These are phyloP conservation scores for Brachionus koreanus DNA, from an alignment of 1,140 invertebrate species.

Conservation along the genomic window DNA sequence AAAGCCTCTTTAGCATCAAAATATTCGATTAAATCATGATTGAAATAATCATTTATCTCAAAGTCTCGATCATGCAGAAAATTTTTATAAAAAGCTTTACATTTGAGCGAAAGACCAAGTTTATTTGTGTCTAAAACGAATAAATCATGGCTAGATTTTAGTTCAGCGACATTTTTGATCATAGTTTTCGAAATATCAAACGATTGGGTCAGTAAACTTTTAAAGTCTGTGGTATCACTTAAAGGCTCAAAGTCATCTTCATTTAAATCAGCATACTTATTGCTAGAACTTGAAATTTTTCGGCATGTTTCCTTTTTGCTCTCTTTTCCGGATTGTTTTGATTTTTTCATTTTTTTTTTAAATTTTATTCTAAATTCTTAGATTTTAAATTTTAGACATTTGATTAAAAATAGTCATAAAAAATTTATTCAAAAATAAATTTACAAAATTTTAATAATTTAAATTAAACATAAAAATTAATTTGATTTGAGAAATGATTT, in stretches of 20 bases:
- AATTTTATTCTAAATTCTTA: neutral
- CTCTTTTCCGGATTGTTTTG: neutral
- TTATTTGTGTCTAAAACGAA: neutral
- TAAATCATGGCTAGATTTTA: neutral
- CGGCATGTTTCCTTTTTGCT: neutral
- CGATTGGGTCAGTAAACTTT: neutral
- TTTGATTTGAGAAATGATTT: neutral
- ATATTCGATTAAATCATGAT: neutral
- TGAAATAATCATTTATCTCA: neutral
- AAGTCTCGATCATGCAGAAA: neutral
- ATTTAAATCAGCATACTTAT: neutral
- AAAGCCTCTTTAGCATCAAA: neutral
- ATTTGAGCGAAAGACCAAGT: neutral
- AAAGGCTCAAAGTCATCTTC: neutral
- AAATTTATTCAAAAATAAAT: neutral
- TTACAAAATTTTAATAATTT: constrained; percentile 1
- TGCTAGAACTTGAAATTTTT: neutral
- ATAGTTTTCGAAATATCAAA: neutral
- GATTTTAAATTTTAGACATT: neutral
- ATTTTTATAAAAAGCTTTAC: neutral
- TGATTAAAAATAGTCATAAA: neutral
- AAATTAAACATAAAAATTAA: neutral
- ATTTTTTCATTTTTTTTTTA: neutral
- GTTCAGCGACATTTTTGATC: neutral
- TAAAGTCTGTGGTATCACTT: neutral